Conservation (phyloP, 2,113 vertebrate genomes). For the Mungos mungo region DNA sequence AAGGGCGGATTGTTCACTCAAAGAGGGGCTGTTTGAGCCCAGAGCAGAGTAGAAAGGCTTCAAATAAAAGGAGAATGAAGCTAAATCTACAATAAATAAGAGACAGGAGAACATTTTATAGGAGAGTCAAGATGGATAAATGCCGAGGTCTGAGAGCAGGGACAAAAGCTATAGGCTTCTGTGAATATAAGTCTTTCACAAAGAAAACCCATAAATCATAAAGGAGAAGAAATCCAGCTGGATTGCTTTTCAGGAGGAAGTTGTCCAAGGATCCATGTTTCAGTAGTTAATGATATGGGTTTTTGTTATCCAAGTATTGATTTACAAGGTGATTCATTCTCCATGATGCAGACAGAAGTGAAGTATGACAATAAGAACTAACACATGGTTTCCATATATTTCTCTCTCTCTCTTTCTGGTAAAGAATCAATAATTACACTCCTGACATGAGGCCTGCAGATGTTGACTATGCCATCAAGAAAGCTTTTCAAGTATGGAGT, state of each 20-base stretch:
- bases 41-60: background rate
- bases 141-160: background rate
- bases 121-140: background rate
- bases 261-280: background rate
- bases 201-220: background rate
- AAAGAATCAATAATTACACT: constrained; percentile 85
- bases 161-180: background rate
- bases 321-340: background rate
- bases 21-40: background rate
- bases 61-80: background rate
- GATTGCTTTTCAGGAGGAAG: background rate
- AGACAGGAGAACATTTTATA: background rate
- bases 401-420: background rate
- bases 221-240: background rate
- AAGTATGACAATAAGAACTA: background rate
- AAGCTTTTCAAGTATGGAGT: constrained; percentile 87
- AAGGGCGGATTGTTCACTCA: background rate
- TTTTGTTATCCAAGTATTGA: background rate
- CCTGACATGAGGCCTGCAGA: constrained; percentile 71
- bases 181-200: background rate
- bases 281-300: background rate
- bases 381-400: background rate
- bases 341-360: background rate
- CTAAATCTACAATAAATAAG: background rate
- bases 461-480: constrained; percentile 76